phyloP scores from a whole-genome alignment of 2,888 invertebrate genomes.

The Dysmachus trigonus region DNA sequence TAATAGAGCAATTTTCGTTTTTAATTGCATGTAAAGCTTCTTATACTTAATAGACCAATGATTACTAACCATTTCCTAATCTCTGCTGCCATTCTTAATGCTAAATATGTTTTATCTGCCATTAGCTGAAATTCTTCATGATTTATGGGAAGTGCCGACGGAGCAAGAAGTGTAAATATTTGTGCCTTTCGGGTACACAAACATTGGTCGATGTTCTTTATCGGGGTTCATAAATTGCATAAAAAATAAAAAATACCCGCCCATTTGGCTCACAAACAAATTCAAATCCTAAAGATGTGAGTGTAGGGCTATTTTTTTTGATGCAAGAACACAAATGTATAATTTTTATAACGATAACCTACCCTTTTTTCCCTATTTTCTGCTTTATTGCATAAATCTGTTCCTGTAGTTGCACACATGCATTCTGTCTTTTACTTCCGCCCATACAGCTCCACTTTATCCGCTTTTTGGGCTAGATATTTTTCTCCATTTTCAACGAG shows the following conservation, averaged over 20 bases:
- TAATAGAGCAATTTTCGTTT: too few species aligned
- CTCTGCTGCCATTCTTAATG: not conserved
- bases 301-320: not conserved
- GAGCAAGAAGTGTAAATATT: not conserved
- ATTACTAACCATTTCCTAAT: not conserved
- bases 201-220: not conserved
- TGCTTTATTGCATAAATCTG: not conserved
- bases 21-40: not conserved
- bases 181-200: not conserved
- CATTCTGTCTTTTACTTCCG: conserved; percentile 24
- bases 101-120: not conserved
- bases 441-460: conserved; percentile 36
- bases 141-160: not conserved
- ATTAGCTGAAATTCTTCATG: not conserved
- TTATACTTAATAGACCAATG: not conserved
- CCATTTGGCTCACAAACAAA: not conserved
- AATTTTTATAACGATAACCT: not conserved
- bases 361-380: not conserved
- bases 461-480: not conserved
- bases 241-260: not conserved
- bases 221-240: not conserved
- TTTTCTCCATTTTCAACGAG: not conserved
- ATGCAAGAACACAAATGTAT: not conserved
- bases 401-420: conserved; percentile 6
- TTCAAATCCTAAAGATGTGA: not conserved